Percentiles rank a stretch among this genome's conserved stretches.
Evolutionary conservation across 2,113 vertebrate species (phyloP).

Genomic region (Nibea albiflora): DNA sequence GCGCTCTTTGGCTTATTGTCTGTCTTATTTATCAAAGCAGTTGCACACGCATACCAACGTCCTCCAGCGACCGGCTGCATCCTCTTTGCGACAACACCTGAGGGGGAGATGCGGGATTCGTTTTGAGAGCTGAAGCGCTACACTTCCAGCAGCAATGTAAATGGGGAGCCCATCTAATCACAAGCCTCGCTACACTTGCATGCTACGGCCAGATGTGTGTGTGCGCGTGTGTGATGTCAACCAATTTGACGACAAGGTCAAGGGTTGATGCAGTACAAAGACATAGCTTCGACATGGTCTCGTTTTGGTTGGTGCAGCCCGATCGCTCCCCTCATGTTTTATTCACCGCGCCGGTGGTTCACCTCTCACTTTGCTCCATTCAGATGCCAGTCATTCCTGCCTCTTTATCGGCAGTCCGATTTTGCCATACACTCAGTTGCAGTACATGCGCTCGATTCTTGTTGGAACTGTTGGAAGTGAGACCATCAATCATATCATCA

Average conservation of each 20-base stretch:
- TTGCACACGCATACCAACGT: background rate
- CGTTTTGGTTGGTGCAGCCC: conserved; percentile 43
- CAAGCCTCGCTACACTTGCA: conserved; percentile 32
- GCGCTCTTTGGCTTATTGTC: background rate
- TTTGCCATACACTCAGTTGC: conserved; percentile 5
- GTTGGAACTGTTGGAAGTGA: conserved; percentile 17
- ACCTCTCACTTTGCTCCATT: conserved; percentile 52
- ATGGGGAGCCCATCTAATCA: conserved; percentile 32
- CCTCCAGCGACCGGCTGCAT: background rate
- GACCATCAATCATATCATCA: too few species aligned
- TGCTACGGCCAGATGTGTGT: conserved; percentile 35
- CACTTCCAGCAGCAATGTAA: conserved; percentile 20
- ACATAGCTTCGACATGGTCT: conserved; percentile 44
- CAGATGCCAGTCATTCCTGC: conserved; percentile 48
- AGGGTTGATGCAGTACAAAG: conserved; percentile 61
- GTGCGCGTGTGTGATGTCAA: conserved; percentile 37
- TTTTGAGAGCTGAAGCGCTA: conserved; percentile 27
- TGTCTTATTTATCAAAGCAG: conserved; percentile 15
- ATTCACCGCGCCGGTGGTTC: conserved; percentile 51
- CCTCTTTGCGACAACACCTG: background rate
- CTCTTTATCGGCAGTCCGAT: conserved; percentile 34
- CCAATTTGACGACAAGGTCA: conserved; percentile 56
- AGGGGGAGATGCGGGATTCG: background rate
- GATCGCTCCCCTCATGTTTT: conserved; percentile 62
- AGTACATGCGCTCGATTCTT: conserved; percentile 18